Evolutionary conservation across 2,888 invertebrate species (phyloP).

Genomic region (Drosophila fungiperda): DNA sequence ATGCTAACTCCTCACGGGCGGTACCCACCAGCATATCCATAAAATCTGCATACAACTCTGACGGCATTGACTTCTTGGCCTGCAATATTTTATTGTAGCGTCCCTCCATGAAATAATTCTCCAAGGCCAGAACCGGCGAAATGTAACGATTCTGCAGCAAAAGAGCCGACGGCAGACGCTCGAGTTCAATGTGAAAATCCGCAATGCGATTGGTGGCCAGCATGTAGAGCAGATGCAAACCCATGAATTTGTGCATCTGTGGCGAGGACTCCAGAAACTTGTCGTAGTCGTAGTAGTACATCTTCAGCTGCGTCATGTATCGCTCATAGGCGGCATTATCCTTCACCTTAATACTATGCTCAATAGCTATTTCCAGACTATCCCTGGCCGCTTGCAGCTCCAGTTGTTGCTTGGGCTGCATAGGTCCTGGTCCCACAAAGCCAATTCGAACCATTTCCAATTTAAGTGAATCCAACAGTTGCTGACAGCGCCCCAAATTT

Average conservation of each 20-base stretch:
- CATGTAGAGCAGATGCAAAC: conserved; percentile 67
- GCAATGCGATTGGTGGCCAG: conserved; percentile 70
- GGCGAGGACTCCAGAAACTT: conserved; percentile 51
- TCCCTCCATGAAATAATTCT: conserved; percentile 73
- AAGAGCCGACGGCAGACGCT: conserved; percentile 68
- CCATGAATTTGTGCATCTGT: conserved; percentile 71
- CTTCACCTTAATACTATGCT: conserved; percentile 64
- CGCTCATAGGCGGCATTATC: conserved; percentile 70
- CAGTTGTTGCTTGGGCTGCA: conserved; percentile 25
- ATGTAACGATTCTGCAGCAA: conserved; percentile 56
- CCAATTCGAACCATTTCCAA: conserved; percentile 57
- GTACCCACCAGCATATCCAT: conserved; percentile 67
- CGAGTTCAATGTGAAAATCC: conserved; percentile 70
- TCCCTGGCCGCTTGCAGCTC: conserved; percentile 57
- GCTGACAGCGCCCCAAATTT: conserved; percentile 48
- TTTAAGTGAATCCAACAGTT: conserved; percentile 56
- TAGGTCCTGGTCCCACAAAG: conserved; percentile 8
- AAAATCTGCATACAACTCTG: conserved; percentile 60
- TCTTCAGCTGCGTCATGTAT: conserved; percentile 69
- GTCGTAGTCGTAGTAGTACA: conserved; percentile 67
- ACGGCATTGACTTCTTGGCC: conserved; percentile 69
- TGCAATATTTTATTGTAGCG: conserved; percentile 69
- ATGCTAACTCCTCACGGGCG: conserved; percentile 70
- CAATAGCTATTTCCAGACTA: conserved; percentile 67
- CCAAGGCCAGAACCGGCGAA: conserved; percentile 59